A percentile compares a stretch with the other conserved stretches of the same genome.
Evolutionary conservation across 2,797 vertebrate species (phyloP).

Genomic region (Cossypha heuglini): DNA sequence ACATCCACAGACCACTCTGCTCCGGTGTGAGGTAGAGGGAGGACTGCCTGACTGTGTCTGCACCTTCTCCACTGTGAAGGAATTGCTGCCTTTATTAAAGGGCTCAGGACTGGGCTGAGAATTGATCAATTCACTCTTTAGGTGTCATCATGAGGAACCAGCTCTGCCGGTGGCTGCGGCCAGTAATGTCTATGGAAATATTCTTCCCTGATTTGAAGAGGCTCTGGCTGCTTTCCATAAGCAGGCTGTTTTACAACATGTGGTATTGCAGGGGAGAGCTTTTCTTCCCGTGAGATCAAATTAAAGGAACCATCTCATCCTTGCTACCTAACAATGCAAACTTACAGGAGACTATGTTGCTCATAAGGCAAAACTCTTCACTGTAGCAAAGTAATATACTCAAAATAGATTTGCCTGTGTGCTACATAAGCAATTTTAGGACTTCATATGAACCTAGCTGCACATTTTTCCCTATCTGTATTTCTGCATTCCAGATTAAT

Average conservation of each 20-base stretch:
- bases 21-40: accelerated
- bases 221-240: neutral
- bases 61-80: neutral
- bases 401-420: neutral
- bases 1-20: neutral
- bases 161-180: neutral
- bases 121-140: neutral
- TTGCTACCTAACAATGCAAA: neutral
- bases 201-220: neutral
- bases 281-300: neutral
- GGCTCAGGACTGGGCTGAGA: neutral
- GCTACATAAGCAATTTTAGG: slow-evolving; percentile 7
- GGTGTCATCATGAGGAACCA: neutral
- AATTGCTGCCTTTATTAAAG: neutral
- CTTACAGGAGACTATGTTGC: neutral
- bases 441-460: slow-evolving; percentile 1
- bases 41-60: accelerated
- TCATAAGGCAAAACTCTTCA: neutral
- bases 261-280: neutral
- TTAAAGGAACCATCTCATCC: neutral
- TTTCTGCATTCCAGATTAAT: slow-evolving; percentile 48
- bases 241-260: neutral
- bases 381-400: slow-evolving; percentile 5
- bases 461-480: slow-evolving; percentile 44
- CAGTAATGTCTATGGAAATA: neutral